Conservation (phyloP, 1,140 invertebrate species). For the Neodiprion fabricii region DNA sequence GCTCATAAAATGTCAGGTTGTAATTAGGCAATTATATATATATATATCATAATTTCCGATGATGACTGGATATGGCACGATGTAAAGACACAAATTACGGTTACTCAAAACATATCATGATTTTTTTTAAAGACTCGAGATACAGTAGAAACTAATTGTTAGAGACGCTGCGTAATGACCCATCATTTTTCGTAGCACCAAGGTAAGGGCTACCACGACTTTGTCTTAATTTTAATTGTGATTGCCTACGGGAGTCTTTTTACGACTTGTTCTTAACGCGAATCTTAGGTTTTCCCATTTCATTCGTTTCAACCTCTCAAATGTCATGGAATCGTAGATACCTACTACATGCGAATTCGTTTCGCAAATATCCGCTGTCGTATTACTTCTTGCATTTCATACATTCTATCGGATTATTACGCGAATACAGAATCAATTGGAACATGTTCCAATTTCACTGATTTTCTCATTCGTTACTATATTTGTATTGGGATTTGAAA, state of each 20-base stretch:
- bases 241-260: background rate
- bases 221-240: background rate
- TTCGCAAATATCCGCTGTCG: background rate
- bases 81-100: background rate
- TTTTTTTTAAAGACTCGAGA: background rate
- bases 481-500: no score
- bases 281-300: background rate
- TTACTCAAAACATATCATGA: background rate
- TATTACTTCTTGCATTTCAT: background rate
- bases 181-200: background rate
- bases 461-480: no score
- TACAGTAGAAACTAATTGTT: background rate
- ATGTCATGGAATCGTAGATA: background rate
- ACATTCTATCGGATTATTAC: background rate
- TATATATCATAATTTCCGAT: no score
- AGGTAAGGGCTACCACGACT: background rate
- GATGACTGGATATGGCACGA: no score
- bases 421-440: no score
- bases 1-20: no score
- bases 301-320: background rate
- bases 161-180: background rate
- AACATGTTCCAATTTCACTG: no score
- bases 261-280: background rate
- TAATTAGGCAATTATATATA: no score
- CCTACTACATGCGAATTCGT: background rate